These are phyloP conservation scores for Tipula helvola DNA, from an alignment of 2,888 invertebrate genomes.

Conservation along the genomic window DNA sequence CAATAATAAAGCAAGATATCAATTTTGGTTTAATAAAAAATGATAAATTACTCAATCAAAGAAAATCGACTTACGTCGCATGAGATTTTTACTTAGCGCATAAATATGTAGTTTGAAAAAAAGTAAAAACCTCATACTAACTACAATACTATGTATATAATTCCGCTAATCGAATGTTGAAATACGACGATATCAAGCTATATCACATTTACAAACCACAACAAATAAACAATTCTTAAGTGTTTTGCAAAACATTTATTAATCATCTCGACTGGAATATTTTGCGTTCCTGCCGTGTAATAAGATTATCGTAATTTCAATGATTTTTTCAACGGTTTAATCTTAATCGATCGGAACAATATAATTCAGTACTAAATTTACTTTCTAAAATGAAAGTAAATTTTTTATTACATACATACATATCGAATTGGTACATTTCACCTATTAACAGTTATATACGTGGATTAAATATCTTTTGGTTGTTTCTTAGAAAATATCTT, in stretches of 20 bases:
- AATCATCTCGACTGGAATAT: too few relatives aligned
- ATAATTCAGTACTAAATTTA: not conserved
- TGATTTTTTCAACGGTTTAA: not conserved
- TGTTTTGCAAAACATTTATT: too few relatives aligned
- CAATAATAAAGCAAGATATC: not conserved
- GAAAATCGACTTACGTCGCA: not conserved
- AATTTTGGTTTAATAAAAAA: not conserved
- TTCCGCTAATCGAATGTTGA: not conserved
- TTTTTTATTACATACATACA: not conserved
- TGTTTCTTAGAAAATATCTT: not conserved
- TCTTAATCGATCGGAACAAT: not conserved
- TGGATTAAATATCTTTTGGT: not conserved
- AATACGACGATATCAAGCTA: not conserved
- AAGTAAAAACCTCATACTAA: not conserved
- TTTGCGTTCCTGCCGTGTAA: not conserved
- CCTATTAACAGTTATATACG: not conserved
- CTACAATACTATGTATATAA: not conserved
- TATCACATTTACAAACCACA: too few relatives aligned
- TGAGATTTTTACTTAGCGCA: not conserved
- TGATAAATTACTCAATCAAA: not conserved
- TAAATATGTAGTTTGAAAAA: not conserved
- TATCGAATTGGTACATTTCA: not conserved
- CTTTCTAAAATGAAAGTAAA: not conserved
- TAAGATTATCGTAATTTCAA: not conserved
- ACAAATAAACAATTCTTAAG: too few relatives aligned